These are phyloP conservation scores for Rhopalosiphum padi DNA, from an alignment of 1,140 invertebrate genomes.

Conservation along the genomic window DNA sequence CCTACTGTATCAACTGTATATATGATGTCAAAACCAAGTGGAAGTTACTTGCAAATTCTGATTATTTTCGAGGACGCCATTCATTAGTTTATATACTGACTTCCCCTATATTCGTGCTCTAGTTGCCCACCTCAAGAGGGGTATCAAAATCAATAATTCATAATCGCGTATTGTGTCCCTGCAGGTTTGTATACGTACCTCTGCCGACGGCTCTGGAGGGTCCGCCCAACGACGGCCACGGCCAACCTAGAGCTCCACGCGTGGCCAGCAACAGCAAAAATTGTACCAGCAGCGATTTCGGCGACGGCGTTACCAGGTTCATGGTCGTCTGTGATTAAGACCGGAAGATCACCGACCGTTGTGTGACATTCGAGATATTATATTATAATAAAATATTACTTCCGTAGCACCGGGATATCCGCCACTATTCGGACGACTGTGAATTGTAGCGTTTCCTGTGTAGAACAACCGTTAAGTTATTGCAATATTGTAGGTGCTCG, in stretches of 20 bases:
- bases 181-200: constrained; percentile 6
- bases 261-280: neutral
- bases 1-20: neutral
- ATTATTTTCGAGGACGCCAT: neutral
- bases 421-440: neutral
- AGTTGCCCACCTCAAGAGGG: neutral
- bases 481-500: neutral
- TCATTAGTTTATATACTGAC: neutral
- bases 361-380: neutral
- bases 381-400: neutral
- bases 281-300: neutral
- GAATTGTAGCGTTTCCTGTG: neutral
- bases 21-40: neutral
- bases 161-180: neutral
- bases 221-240: neutral
- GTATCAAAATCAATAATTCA: neutral
- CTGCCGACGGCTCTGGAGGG: neutral
- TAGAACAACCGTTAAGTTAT: neutral
- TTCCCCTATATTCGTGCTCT: neutral
- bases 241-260: neutral
- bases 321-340: neutral
- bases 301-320: neutral
- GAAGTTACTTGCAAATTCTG: neutral
- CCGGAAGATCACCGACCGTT: neutral
- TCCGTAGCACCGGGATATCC: neutral